Percentiles rank a stretch among this genome's conserved stretches.
Evolutionary conservation across 2,797 vertebrate genomes (phyloP).

Genomic region (Sciurus vulgaris): DNA sequence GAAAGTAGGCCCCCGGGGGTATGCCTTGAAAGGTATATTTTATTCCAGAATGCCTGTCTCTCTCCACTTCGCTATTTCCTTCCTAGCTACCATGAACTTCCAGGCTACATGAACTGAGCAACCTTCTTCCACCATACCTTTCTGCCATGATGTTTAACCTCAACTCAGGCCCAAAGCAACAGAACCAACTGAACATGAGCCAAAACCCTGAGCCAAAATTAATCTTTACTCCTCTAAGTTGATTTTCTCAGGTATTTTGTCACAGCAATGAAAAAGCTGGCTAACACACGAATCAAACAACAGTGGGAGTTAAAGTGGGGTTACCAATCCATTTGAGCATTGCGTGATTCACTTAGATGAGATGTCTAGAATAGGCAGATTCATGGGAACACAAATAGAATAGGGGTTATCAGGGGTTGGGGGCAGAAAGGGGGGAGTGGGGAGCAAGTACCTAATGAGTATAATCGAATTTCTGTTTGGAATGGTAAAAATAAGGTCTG

Average conservation of each 20-base stretch:
- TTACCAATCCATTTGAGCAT: background rate
- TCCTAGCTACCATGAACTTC: background rate
- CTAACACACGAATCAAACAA: background rate
- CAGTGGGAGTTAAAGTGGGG: background rate
- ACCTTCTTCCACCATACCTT: background rate
- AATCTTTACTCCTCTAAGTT: background rate
- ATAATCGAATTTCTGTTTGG: background rate
- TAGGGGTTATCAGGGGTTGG: background rate
- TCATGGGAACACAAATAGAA: background rate
- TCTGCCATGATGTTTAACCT: background rate
- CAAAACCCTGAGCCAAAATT: background rate
- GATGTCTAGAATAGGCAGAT: background rate
- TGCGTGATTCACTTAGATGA: background rate
- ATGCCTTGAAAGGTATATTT: background rate
- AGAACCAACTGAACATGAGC: background rate
- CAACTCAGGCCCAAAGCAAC: background rate
- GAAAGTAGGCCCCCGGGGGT: background rate
- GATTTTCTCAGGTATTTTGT: background rate
- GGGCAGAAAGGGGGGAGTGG: rapidly evolving
- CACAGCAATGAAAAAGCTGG: background rate
- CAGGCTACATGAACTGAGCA: background rate
- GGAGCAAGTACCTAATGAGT: background rate
- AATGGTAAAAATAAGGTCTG: background rate
- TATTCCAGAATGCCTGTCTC: background rate
- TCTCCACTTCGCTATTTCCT: background rate